Percentiles rank a stretch among this genome's conserved stretches.
phyloP scores from a whole-genome alignment of 2,888 invertebrate genomes.

The Saturnia pavonia region DNA sequence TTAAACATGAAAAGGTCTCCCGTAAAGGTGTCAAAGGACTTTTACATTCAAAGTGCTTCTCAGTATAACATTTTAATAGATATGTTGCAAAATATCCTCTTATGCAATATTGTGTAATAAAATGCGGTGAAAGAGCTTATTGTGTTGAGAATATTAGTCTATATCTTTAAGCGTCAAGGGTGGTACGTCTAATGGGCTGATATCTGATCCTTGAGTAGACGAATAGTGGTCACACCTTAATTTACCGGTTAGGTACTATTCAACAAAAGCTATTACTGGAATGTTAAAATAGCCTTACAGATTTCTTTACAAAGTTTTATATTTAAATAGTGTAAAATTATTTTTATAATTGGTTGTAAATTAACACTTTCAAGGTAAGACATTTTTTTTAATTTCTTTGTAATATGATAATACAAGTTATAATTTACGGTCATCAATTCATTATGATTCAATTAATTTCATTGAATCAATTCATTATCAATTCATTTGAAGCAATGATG shows the following conservation, averaged over 20 bases:
- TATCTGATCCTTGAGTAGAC: constrained; percentile 17
- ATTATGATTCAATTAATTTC: too few relatives aligned
- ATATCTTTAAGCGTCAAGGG: constrained; percentile 4
- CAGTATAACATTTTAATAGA: background rate
- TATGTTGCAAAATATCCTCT: too few relatives aligned
- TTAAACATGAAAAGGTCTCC: too few relatives aligned
- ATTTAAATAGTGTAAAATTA: background rate
- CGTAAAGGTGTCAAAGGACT: background rate
- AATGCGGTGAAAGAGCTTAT: constrained; percentile 1
- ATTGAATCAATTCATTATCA: too few relatives aligned
- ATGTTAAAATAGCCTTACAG: constrained; percentile 3
- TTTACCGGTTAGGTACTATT: constrained; percentile 10
- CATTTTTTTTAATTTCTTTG: too few relatives aligned
- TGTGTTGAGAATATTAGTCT: background rate
- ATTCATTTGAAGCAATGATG: too few relatives aligned
- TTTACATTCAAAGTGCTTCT: background rate
- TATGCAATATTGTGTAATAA: background rate
- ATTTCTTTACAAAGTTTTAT: background rate
- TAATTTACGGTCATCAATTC: too few relatives aligned
- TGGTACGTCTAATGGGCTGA: constrained; percentile 21
- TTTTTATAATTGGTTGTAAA: too few relatives aligned
- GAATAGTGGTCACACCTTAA: constrained; percentile 18
- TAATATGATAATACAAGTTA: too few relatives aligned
- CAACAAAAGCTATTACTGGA: constrained; percentile 1
- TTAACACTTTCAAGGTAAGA: too few relatives aligned